Evolutionary conservation across 2,888 invertebrate genomes (phyloP).

Genomic region (Camptogramma bilineatum): DNA sequence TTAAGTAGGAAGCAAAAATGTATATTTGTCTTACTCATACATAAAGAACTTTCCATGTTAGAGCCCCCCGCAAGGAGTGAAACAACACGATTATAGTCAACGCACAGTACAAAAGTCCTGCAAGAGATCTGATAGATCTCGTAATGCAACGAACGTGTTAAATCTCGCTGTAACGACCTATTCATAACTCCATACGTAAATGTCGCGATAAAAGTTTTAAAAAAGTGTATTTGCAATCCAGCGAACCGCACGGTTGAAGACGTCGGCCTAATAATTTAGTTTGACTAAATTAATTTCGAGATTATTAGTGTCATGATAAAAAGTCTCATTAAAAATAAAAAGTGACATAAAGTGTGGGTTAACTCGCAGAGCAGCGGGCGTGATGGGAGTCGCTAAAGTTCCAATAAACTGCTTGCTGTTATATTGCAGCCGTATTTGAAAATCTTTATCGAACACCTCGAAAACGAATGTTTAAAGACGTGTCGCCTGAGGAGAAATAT

Average conservation of each 20-base stretch:
- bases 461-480: too few relatives aligned
- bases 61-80: too few relatives aligned
- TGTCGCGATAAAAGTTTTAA: slow-evolving; percentile 4
- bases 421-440: neutral
- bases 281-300: slow-evolving; percentile 53
- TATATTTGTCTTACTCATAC: too few relatives aligned
- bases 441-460: neutral
- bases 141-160: too few relatives aligned
- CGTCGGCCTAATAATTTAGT: slow-evolving; percentile 47
- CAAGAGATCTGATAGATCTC: too few relatives aligned
- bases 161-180: slow-evolving; percentile 21
- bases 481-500: too few relatives aligned
- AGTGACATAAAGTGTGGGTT: slow-evolving; percentile 72
- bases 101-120: too few relatives aligned
- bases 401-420: neutral
- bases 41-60: too few relatives aligned
- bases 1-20: too few relatives aligned
- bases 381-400: slow-evolving; percentile 28
- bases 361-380: slow-evolving; percentile 52
- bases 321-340: slow-evolving; percentile 75
- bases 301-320: slow-evolving; percentile 63
- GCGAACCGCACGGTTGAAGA: slow-evolving; percentile 17
- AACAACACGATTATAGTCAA: too few relatives aligned
- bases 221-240: neutral
- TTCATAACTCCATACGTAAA: slow-evolving; percentile 17